Conservation (phyloP, 37 sponge, comb jelly and placozoan genomes). For the Petrosia ficiformis region DNA sequence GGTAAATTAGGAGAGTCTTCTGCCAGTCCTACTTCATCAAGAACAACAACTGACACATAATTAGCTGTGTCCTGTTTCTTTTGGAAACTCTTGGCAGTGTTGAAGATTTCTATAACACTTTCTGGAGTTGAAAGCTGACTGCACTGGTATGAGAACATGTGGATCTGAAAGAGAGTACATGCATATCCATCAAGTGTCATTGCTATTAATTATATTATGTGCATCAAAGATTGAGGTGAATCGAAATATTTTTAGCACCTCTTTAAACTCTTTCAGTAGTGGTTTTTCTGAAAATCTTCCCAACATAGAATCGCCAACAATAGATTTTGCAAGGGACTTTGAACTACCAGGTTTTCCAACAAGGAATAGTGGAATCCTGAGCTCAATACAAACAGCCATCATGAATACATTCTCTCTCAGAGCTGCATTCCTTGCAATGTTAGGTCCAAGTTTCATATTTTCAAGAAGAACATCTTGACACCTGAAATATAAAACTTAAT, state of each 20-base stretch:
- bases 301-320: slow-evolving; percentile 79
- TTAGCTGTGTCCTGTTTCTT: slow-evolving; percentile 29
- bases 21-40: slow-evolving; percentile 92
- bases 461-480: slow-evolving; percentile 61
- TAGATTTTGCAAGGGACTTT: slow-evolving; percentile 91
- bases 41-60: slow-evolving; percentile 81
- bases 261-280: slow-evolving; percentile 49
- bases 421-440: slow-evolving; percentile 92
- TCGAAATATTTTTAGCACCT: slow-evolving; percentile 11
- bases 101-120: slow-evolving; percentile 78
- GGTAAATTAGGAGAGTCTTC: slow-evolving; percentile 90
- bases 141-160: slow-evolving; percentile 87
- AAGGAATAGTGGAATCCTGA: slow-evolving; percentile 95
- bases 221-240: background rate
- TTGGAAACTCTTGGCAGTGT: slow-evolving; percentile 53
- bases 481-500: slow-evolving; percentile 18
- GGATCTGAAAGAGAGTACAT: slow-evolving; percentile 34
- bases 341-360: slow-evolving; percentile 99
- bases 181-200: background rate
- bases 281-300: slow-evolving; percentile 41
- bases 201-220: background rate
- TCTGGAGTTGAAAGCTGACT: slow-evolving; percentile 85
- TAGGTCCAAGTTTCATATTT: slow-evolving; percentile 46
- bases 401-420: slow-evolving; percentile 97
- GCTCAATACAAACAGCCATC: slow-evolving; percentile 96